Evolutionary conservation across 1,140 invertebrate genomes (phyloP), one percentile per base, ranked within the genome.

Genomic region (Semibalanus balanoides): DNA sequence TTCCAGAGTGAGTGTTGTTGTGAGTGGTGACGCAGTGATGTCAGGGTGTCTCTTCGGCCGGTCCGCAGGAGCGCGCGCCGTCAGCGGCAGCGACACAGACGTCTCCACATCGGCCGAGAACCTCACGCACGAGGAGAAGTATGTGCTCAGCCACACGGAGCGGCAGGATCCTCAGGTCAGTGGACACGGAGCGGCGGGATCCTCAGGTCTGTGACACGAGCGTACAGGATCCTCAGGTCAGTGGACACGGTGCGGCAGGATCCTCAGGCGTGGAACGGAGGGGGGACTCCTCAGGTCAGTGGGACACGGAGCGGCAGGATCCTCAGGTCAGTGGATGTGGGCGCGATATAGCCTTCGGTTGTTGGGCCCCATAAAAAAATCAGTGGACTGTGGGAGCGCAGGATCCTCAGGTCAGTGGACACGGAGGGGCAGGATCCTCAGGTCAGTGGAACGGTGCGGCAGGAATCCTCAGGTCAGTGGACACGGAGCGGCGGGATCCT

Each of bases 21-120:
- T 7, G 35, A 40, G 17, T 40, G 35, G 17, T 40, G 35, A 40
- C 35, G 5, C 35, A 5, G 17, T 7, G 17, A 22, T 70, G 69
- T 70, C 25, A 29, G 0, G n/a, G 70, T 74, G 35, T 69, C 64
- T 27, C 22, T 40, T 30, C 74, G 17, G 25, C 72, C 75, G 74
- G 1, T 64, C 75, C 73, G 35, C 73, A 74, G 77, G 73, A 74
- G 76, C 88, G 72, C 89, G 90, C 84, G 91, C 90, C 82, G 84
- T 91, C 79, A 92, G 90, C 82, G 93, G 93, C 30, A 94, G 92
- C 85, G 93, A 95, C 84, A 94, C 93, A 30, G 93, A 95, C 87
- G 89, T 94, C 74, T 94, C 92, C 51, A 93, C 93, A 40, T 95
- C 93, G 14, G 93, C 91, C 78, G 93, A 95, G 84, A 95, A 95